phyloP scores from a whole-genome alignment of 2,888 invertebrate species.

The Diarsia rubi region DNA sequence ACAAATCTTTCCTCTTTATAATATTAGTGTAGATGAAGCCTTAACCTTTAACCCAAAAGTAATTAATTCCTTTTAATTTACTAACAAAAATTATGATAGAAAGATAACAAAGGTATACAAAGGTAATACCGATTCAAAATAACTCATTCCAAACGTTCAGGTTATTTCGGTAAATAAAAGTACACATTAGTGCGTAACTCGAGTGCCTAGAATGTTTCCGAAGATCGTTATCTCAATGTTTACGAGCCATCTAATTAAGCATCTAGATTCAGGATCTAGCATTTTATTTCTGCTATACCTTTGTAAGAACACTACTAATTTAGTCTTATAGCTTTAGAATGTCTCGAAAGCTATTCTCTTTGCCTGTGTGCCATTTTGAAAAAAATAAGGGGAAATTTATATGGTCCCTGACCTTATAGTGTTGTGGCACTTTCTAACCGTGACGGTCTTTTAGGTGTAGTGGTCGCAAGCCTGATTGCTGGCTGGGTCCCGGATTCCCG shows the following conservation, averaged over 20 bases:
- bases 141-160: constrained; percentile 9
- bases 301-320: too few species aligned
- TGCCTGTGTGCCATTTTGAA: not conserved
- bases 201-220: constrained; percentile 5
- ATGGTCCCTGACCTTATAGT: too few species aligned
- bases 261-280: not conserved
- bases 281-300: not conserved
- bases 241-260: constrained; percentile 7
- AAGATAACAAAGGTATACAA: constrained; percentile 1
- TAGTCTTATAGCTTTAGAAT: not conserved
- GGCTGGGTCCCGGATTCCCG: too few species aligned
- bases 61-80: constrained; percentile 7
- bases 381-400: too few species aligned
- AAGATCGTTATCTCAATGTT: constrained; percentile 10
- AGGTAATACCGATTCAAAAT: constrained; percentile 4
- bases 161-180: constrained; percentile 19
- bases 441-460: too few species aligned
- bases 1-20: too few species aligned
- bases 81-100: not conserved
- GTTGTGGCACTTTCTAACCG: too few species aligned
- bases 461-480: too few species aligned
- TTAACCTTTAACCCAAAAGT: not conserved
- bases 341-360: not conserved
- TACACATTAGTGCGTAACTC: constrained; percentile 15
- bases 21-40: not conserved